These are phyloP conservation scores for Syngnathus floridae DNA, from an alignment of 2,113 vertebrate species.

Conservation along the genomic window DNA sequence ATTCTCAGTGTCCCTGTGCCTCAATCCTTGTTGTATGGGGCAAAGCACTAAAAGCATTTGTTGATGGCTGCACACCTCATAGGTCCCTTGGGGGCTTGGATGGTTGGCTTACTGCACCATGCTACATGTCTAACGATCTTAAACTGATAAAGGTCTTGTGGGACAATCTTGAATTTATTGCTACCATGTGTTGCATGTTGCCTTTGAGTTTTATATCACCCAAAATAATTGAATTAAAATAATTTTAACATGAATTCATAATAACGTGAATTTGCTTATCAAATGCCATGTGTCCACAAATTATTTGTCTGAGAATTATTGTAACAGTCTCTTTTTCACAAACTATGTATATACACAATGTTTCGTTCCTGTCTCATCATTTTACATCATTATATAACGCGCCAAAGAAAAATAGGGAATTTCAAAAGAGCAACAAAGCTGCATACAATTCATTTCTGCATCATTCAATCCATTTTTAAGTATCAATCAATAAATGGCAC, in stretches of 20 bases:
- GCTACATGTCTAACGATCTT: conserved; percentile 26
- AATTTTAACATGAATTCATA: conserved; percentile 51
- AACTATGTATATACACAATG: too few relatives aligned
- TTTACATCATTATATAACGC: too few relatives aligned
- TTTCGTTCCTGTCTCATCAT: too few relatives aligned
- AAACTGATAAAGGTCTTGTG: conserved; percentile 33
- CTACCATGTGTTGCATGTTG: neutral
- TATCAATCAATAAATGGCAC: too few relatives aligned
- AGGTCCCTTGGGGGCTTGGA: conserved; percentile 33
- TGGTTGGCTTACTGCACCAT: conserved; percentile 42
- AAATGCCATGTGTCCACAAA: conserved; percentile 44
- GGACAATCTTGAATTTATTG: conserved; percentile 27
- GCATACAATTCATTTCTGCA: too few relatives aligned
- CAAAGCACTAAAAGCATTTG: conserved; percentile 54
- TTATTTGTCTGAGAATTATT: conserved; percentile 31
- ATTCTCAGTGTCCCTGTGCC: conserved; percentile 47
- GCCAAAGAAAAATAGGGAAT: too few relatives aligned
- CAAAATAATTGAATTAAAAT: conserved; percentile 15
- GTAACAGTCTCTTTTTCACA: too few relatives aligned
- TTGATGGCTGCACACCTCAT: conserved; percentile 52
- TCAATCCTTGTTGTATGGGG: conserved; percentile 41
- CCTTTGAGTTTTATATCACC: conserved; percentile 34
- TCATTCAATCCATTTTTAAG: too few relatives aligned
- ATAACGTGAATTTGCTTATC: conserved; percentile 55
- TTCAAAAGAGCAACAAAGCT: too few relatives aligned